Evolutionary conservation across 2,113 vertebrate species (phyloP).

Genomic region (Platichthys flesus): DNA sequence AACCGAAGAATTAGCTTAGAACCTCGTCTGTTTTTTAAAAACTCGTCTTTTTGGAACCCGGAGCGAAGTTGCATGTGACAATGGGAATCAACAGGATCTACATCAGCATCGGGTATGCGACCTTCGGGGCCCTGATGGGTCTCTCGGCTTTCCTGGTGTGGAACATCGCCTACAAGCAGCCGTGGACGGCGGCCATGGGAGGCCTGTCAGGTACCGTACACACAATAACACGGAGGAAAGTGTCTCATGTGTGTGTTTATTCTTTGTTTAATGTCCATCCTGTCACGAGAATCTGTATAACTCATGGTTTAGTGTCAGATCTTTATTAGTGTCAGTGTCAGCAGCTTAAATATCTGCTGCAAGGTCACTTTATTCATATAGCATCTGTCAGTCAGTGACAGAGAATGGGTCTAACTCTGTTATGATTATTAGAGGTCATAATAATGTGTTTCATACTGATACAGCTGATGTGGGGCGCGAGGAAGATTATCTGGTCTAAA

Average conservation of each 20-base stretch:
- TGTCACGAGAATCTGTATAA: too few relatives aligned
- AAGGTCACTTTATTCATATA: background rate
- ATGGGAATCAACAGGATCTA: conserved; percentile 76
- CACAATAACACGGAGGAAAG: background rate
- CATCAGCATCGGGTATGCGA: conserved; percentile 86
- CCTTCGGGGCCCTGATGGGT: conserved; percentile 83
- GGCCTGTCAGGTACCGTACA: conserved; percentile 88
- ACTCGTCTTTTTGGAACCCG: background rate
- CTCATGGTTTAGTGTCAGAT: too few relatives aligned
- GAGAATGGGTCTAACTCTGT: background rate
- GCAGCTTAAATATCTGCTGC: too few relatives aligned
- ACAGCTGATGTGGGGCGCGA: too few relatives aligned
- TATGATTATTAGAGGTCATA: background rate
- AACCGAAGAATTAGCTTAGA: conserved; percentile 40
- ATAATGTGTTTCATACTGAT: background rate
- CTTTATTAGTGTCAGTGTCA: too few relatives aligned
- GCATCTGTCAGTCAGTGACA: too few relatives aligned
- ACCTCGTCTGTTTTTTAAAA: background rate
- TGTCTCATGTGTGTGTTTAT: too few relatives aligned
- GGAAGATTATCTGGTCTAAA: too few relatives aligned
- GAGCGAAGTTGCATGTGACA: background rate
- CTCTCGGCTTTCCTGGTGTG: conserved; percentile 89
- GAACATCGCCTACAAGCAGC: conserved; percentile 88
- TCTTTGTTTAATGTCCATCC: too few relatives aligned
- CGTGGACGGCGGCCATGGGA: conserved; percentile 90